A percentile compares a stretch with the other conserved stretches of the same genome.
Evolutionary conservation across 2,113 vertebrate genomes (phyloP).

Genomic region (Oryzias javanicus): DNA sequence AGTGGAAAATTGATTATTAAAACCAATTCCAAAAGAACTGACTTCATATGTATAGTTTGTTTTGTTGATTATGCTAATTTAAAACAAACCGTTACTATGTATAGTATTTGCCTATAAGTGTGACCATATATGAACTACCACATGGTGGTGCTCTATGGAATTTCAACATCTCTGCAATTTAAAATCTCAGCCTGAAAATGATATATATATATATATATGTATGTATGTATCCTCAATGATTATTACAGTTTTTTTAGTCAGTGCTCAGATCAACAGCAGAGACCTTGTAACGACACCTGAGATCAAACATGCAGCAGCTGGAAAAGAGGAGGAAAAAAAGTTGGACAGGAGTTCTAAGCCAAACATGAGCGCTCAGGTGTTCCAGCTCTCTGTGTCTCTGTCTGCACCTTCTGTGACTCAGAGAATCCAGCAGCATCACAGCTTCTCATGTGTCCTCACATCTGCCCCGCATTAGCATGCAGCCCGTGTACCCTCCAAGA

Average conservation of each 20-base stretch:
- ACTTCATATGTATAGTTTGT: no score
- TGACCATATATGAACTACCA: constrained; percentile 19
- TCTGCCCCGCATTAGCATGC: constrained; percentile 71
- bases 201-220: constrained; percentile 1
- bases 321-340: not conserved
- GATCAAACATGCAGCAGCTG: constrained; percentile 16
- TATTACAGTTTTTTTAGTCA: not conserved
- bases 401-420: constrained; percentile 39
- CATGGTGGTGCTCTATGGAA: constrained; percentile 35
- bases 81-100: no score
- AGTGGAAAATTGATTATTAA: no score
- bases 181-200: constrained; percentile 1
- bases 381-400: constrained; percentile 41
- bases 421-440: constrained; percentile 41
- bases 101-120: no score
- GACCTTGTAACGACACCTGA: constrained; percentile 38
- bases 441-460: constrained; percentile 55
- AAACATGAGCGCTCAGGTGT: constrained; percentile 72
- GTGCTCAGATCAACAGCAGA: constrained; percentile 1
- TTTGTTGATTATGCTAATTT: no score
- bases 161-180: not conserved
- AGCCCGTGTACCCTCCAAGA: constrained; percentile 57
- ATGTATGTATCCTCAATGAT: not conserved
- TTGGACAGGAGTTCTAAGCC: constrained; percentile 43
- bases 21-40: no score